A percentile compares a stretch with the other conserved stretches of the same genome.
Evolutionary conservation across 2,888 invertebrate species (phyloP).

Genomic region (Cremastobaeus sp.): DNA sequence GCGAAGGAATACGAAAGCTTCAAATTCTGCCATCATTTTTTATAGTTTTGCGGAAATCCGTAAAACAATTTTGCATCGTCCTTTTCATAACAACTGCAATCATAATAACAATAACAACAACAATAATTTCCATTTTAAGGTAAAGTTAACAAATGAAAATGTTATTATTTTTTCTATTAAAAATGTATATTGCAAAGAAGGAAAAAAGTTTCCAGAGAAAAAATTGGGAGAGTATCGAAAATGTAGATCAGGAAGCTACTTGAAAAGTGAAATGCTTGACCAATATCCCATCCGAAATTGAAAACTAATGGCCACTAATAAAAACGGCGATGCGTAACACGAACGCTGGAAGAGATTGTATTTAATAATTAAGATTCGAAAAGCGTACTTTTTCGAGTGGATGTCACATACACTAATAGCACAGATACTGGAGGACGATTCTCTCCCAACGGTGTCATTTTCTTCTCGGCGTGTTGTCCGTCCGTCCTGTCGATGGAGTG

Average conservation of each 20-base stretch:
- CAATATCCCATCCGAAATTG: not conserved
- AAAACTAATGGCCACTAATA: constrained; percentile 38
- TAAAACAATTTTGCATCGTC: too few relatives aligned
- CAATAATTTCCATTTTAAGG: too few relatives aligned
- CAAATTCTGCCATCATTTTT: constrained; percentile 48
- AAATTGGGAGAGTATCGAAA: too few relatives aligned
- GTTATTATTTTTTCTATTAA: too few relatives aligned
- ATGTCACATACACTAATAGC: constrained; percentile 54
- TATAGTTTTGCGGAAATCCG: constrained; percentile 44
- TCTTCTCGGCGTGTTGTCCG: constrained; percentile 68
- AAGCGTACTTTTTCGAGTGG: constrained; percentile 51
- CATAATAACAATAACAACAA: not conserved
- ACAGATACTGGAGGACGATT: constrained; percentile 46
- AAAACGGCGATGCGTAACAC: constrained; percentile 28
- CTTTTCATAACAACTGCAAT: too few relatives aligned
- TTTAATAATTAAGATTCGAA: constrained; percentile 53
- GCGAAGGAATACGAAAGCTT: constrained; percentile 50
- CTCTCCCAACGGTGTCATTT: constrained; percentile 64
- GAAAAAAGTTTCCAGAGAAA: too few relatives aligned
- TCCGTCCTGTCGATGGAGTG: constrained; percentile 74
- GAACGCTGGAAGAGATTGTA: constrained; percentile 26
- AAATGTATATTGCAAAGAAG: too few relatives aligned
- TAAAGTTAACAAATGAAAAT: too few relatives aligned
- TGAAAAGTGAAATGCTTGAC: not conserved
- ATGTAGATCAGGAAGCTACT: too few relatives aligned